Evolutionary conservation across 1,140 invertebrate species (phyloP).

Genomic region (Theocolax elegans): DNA sequence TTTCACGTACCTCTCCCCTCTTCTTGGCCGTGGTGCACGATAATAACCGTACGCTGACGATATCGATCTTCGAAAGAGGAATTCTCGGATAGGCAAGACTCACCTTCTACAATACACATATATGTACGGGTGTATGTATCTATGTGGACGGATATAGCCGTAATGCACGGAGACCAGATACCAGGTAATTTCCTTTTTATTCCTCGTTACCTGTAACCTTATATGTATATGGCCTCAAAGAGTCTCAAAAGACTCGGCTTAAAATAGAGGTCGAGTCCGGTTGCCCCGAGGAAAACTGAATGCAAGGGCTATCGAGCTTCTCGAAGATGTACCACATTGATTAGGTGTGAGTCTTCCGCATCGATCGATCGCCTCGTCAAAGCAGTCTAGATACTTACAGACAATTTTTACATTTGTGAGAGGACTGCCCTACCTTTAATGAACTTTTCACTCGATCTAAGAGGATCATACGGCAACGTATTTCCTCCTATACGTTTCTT

Average conservation of each 20-base stretch:
- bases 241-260: background rate
- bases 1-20: too few species aligned
- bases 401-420: background rate
- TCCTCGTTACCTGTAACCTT: background rate
- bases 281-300: background rate
- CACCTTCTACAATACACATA: too few species aligned
- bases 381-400: background rate
- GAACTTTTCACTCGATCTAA: background rate
- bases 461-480: conserved; percentile 4
- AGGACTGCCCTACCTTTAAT: background rate
- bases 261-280: background rate
- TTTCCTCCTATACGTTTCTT: too few species aligned
- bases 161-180: too few species aligned
- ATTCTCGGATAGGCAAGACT: too few species aligned
- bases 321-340: background rate
- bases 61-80: conserved; percentile 38
- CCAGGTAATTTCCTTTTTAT: background rate
- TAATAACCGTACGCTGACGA: conserved; percentile 39
- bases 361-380: background rate
- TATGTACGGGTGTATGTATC: too few species aligned
- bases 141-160: too few species aligned
- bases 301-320: background rate
- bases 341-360: background rate
- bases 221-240: background rate
- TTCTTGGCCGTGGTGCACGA: conserved; percentile 20